Conservation (phyloP, 2,113 vertebrate genomes). For the Dromaius novaehollandiae region DNA sequence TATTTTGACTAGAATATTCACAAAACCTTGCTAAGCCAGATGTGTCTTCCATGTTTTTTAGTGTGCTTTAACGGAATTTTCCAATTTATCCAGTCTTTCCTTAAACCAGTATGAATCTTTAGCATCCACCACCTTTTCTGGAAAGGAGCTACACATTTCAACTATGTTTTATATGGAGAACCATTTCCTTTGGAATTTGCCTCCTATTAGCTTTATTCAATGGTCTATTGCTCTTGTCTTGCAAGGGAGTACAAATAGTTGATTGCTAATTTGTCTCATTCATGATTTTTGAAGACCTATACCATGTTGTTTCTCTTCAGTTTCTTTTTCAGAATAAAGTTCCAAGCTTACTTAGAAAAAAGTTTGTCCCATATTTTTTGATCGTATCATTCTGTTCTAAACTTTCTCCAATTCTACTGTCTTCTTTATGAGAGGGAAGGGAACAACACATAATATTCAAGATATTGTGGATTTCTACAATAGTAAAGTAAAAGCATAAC, state of each 20-base stretch:
- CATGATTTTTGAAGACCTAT: neutral
- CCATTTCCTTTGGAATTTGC: neutral
- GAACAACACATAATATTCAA: neutral
- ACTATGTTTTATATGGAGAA: neutral
- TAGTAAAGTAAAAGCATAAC: neutral
- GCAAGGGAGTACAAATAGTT: neutral
- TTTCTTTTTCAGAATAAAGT: neutral
- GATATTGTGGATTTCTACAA: neutral
- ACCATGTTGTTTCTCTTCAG: neutral
- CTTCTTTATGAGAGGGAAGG: neutral
- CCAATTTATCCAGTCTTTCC: neutral
- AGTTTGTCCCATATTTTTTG: accelerated
- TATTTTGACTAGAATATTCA: neutral
- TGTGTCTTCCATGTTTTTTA: neutral
- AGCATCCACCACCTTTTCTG: neutral
- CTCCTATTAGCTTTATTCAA: neutral
- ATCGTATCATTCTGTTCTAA: neutral
- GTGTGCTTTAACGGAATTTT: neutral
- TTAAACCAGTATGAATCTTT: neutral
- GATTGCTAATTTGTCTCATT: neutral
- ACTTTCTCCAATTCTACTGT: neutral
- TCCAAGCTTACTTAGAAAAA: neutral
- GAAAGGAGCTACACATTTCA: neutral
- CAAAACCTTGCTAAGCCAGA: neutral
- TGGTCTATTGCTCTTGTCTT: neutral